Evolutionary conservation across 2,113 vertebrate species (phyloP), one percentile per base, ranked within the genome.

Genomic region (Australoheros scitulus): DNA sequence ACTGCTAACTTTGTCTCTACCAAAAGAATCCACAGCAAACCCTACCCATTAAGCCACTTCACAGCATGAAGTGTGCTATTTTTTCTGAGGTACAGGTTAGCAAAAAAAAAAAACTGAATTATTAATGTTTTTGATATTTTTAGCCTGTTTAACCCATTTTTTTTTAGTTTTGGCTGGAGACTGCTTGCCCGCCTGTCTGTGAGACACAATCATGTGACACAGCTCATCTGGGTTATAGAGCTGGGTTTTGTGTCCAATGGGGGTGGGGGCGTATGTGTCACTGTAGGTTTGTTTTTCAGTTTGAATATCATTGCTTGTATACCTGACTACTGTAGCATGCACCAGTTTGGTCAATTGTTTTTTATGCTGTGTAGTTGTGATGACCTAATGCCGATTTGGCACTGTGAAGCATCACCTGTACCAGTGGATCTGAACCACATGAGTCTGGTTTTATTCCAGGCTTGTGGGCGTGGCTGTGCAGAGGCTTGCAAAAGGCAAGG

Each of bases 111-210:
- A 91, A 94, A 63, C 87, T 92, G 86, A 95, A 96, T 94, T 95
- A 95, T 95, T 93, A 95, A 95, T 95, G 94, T 93, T 92, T 94
- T 85, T 81, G 76, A 88, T 95, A 94, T 96, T 95, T 96, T 95
- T 95, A 94, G 95, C 84, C 85, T 91, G 82, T 95, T 95, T 96
- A 94, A 94, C 94, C 94, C 94, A 95, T 95, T 96, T 95, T 95
- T 96, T 95, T 72, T 89, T 92, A 88, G 92, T 94, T 95, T 83
- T 93, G 93, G 92, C 93, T 94, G 90, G 93, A 94, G 94, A 95
- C 91, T 77, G 90, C 86, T 91, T 26, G 86, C 84, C 87, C 13
- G 86, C 85, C 90, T 81, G 92, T 92, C 94, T 95, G 91, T 89
- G 95, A 93, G 89, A 95, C 82, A 91, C 86, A 92, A 82, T 94